Conservation (phyloP, 2,113 vertebrate species). For the Trogon surrucura region DNA sequence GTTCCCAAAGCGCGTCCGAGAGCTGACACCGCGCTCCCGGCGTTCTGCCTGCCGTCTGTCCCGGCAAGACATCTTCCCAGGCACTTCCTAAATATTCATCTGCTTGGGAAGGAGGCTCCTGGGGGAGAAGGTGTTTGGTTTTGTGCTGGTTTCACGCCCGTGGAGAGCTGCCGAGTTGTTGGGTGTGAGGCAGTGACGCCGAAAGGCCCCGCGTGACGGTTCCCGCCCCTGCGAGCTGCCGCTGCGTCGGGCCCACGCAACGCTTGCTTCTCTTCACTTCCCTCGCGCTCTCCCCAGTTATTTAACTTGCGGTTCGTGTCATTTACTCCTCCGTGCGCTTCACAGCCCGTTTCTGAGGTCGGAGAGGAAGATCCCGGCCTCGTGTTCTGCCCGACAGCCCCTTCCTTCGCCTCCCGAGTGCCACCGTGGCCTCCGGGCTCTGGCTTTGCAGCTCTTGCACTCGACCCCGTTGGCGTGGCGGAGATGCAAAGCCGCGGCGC, state of each 20-base stretch:
- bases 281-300: rapidly evolving
- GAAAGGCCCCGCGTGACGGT: rapidly evolving
- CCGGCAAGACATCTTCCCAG: not conserved
- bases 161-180: not conserved
- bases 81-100: not conserved
- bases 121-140: not conserved
- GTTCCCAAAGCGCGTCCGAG: not conserved
- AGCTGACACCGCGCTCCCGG: rapidly evolving
- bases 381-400: not conserved
- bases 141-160: not conserved
- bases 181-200: not conserved
- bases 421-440: rapidly evolving
- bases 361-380: not conserved
- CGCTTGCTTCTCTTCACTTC: not conserved
- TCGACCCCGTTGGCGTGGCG: rapidly evolving
- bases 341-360: not conserved
- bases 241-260: not conserved
- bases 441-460: not conserved
- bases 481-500: rapidly evolving
- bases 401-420: rapidly evolving
- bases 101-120: not conserved
- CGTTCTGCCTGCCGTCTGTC: rapidly evolving
- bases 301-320: not conserved
- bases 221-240: not conserved
- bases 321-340: not conserved